Evolutionary conservation across 2,113 vertebrate genomes (phyloP), one percentile per base, ranked within the genome.

Genomic region (Rattus rattus): DNA sequence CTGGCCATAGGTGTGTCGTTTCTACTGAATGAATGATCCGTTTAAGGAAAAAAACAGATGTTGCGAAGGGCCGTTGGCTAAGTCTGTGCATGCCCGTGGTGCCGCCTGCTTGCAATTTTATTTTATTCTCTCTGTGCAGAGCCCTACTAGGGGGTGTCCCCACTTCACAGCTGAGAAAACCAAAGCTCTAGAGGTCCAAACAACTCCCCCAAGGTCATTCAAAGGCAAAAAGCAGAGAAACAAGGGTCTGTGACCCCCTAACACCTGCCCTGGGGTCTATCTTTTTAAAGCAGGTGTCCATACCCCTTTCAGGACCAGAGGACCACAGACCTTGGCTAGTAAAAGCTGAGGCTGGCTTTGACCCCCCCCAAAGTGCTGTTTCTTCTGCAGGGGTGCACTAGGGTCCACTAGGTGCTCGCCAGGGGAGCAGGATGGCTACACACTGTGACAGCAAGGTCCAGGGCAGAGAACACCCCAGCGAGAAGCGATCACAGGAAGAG

Each of bases 91-190:
- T 70, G 56, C 70, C 28, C 36, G 1, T 0, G 17, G 76, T 26
- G 30, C 47, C 0, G 0, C 47, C 39, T 30, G 1, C 47, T 36
- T 59, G 5, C 52, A 70, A 75, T 59, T 43, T 73, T 69, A 28
- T n/a, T 56, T 83, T 56, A n/a, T 86, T 67, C 69, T 95, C 67
- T 14, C 39, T 10, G 0, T 59, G 6, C 19, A 85, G 72, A 94
- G 24, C 84, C 67, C 80, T 20, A 22, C 43, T 6, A 52, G 26
- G 19, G 19, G 67, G 59, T 49, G 17, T 49, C 52, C 65, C 59
- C 85, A 63, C 75, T 94, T 85, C 67, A 86, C 2, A 93, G 39
- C 83, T 28, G 26, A 91, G 85, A n/a, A 87, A 96, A 90, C 87
- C 63, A 63, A 91, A 93, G 33, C 77, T 75, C 22, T 33, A 1